Evolutionary conservation across 2,888 invertebrate genomes (phyloP).

Genomic region (Prosopocoilus inquinatus): DNA sequence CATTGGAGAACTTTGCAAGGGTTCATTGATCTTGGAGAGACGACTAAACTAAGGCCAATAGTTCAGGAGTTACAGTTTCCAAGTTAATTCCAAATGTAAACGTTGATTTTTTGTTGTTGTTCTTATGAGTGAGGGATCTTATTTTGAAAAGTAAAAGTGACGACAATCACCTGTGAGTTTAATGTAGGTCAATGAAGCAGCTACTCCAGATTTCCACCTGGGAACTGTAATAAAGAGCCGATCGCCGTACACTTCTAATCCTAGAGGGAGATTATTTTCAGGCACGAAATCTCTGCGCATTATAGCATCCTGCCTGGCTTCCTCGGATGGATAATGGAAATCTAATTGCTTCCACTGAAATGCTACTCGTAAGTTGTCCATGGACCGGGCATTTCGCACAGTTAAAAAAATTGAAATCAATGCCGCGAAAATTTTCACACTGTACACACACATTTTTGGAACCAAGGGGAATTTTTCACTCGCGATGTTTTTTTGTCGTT

Average conservation of each 20-base stretch:
- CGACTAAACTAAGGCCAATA: too few relatives aligned
- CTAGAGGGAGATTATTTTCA: conserved; percentile 71
- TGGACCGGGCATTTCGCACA: conserved; percentile 40
- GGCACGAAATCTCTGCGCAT: conserved; percentile 62
- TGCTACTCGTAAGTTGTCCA: conserved; percentile 67
- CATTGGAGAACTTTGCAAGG: too few relatives aligned
- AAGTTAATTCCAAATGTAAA: too few relatives aligned
- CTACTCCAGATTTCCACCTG: conserved; percentile 72
- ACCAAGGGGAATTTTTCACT: neutral
- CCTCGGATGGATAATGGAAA: conserved; percentile 61
- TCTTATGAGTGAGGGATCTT: too few relatives aligned
- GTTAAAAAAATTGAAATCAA: neutral
- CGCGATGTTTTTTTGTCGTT: neutral
- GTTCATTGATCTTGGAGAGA: too few relatives aligned
- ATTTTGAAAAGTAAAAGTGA: neutral
- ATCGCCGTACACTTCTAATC: conserved; percentile 67
- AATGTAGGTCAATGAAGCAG: conserved; percentile 72
- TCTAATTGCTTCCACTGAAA: conserved; percentile 75
- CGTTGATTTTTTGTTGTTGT: too few relatives aligned
- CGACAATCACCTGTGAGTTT: conserved; percentile 62
- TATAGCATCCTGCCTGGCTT: conserved; percentile 60
- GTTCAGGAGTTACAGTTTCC: too few relatives aligned
- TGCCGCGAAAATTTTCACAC: neutral
- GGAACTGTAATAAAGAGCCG: conserved; percentile 72
- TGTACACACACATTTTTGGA: neutral